Conservation (phyloP, 2,888 invertebrate genomes). For the Stenchaetothrips biformis region DNA sequence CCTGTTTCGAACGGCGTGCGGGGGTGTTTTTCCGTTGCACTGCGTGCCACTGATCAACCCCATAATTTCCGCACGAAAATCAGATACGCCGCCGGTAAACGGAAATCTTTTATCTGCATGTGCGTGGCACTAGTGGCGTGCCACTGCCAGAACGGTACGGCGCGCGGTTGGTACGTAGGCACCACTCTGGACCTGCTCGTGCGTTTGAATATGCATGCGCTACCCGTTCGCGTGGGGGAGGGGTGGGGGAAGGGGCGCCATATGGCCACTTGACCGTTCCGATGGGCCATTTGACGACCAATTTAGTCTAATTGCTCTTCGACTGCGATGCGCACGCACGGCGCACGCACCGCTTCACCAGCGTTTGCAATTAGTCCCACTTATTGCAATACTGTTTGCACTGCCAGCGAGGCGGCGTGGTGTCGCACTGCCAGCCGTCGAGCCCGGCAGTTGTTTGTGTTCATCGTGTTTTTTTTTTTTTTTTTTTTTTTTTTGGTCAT, state of each 20-base stretch:
- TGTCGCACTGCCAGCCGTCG: neutral
- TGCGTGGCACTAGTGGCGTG: neutral
- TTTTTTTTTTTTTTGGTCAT: neutral
- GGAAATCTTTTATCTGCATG: constrained; percentile 1
- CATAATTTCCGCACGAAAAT: constrained; percentile 4
- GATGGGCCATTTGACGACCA: constrained; percentile 1
- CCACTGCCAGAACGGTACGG: neutral
- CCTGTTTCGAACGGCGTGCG: too few relatives aligned
- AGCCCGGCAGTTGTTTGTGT: neutral
- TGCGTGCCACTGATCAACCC: too few relatives aligned
- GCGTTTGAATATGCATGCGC: constrained; percentile 8
- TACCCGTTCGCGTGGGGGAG: neutral
- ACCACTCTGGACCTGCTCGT: neutral
- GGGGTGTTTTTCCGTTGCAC: too few relatives aligned
- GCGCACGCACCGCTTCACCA: neutral
- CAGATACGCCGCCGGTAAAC: constrained; percentile 1
- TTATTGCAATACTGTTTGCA: neutral
- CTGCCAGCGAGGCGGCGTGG: neutral
- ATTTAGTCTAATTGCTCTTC: neutral
- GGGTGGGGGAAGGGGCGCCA: neutral
- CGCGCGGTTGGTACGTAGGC: neutral
- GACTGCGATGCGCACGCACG: constrained; percentile 3
- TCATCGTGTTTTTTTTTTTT: neutral
- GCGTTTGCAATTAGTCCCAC: neutral
- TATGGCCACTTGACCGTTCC: constrained; percentile 11